These are phyloP conservation scores for Cotesia vestalis DNA, from an alignment of 1,140 invertebrate genomes.

Conservation along the genomic window DNA sequence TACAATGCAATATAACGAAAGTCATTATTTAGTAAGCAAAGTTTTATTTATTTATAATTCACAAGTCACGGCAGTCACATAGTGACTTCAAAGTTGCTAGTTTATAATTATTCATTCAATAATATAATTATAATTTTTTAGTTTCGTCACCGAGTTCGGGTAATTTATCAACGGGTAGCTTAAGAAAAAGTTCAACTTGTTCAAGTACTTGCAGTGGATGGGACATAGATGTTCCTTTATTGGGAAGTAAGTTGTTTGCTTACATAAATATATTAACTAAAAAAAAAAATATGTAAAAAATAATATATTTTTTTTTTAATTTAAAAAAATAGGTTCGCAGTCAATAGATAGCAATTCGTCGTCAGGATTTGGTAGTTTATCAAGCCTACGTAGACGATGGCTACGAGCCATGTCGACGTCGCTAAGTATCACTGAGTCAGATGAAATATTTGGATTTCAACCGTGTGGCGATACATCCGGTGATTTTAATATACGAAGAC, in stretches of 20 bases:
- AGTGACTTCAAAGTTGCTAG: too few species aligned
- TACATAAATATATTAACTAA: conserved; percentile 3
- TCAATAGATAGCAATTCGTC: conserved; percentile 55
- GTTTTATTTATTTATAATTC: too few species aligned
- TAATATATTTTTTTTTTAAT: not conserved
- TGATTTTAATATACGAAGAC: conserved; percentile 46
- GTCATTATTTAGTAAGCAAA: too few species aligned
- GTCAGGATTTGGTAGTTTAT: conserved; percentile 59
- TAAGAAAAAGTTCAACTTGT: conserved; percentile 56
- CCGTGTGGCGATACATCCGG: conserved; percentile 50
- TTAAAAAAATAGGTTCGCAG: conserved; percentile 51
- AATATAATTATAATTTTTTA: conserved; percentile 36
- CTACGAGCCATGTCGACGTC: conserved; percentile 68
- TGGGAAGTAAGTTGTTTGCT: conserved; percentile 50
- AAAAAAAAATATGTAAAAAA: too few species aligned
- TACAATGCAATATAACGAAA: too few species aligned
- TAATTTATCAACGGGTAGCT: conserved; percentile 55
- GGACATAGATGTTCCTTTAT: conserved; percentile 53
- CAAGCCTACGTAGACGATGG: conserved; percentile 69
- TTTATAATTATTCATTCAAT: conserved; percentile 18
- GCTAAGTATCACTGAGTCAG: conserved; percentile 57
- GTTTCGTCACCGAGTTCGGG: conserved; percentile 56
- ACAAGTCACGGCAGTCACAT: too few species aligned
- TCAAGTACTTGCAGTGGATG: conserved; percentile 59
- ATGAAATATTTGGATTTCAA: conserved; percentile 56